Base-by-base conservation (phyloP, 1,140 invertebrate genomes). In the Saxidomus purpurata region DNA sequence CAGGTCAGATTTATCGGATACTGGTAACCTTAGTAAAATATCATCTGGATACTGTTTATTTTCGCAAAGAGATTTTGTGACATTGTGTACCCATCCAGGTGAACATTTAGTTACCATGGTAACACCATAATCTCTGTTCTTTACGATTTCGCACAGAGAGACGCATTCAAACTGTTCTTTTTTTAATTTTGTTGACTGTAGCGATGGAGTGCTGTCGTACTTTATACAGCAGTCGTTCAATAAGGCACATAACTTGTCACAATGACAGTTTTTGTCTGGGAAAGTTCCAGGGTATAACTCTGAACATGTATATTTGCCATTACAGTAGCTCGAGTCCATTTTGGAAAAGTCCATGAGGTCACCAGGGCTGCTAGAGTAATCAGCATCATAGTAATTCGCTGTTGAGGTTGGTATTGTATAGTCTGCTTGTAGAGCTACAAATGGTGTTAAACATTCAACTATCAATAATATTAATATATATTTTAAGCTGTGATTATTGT, bases 51-150 rank as follows among this genome's bases (percentile, higher is more conserved):
- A 0, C 36, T 47, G 1, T 47, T 25, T 28, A 47, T 13, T 25
- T 61, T 81, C 79, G 52, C 79, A 81, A 22, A 81, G 40, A 61
- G 1, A 2, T 40, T 43, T 81, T 81, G 55, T 63, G 1, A 38
- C 28, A n/a, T 59, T 28, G 19, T 59, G 52, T 0, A 6, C 25
- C 79, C 79, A 81, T 31, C 22, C 25, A 1, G 79, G 15, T 13
- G 79, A 81, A 40, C 79, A 81, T 59, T 59, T 81, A 8, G 79
- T 63, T 13, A 81, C 79, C 34, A 63, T 40, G 22, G 47, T 36
- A n/a, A 81, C 52, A 38, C 79, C 79, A 81, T 81, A 36, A 34
- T 19, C 59, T 17, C 19, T 38, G 34, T 36, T 61, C 40, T 77
- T 77, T 6, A 77, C 43, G 1, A 77, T 77, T 47, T 77, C 74